Evolutionary conservation across 2,113 vertebrate species (phyloP).

Genomic region (Campylorhamphus procurvoides): DNA sequence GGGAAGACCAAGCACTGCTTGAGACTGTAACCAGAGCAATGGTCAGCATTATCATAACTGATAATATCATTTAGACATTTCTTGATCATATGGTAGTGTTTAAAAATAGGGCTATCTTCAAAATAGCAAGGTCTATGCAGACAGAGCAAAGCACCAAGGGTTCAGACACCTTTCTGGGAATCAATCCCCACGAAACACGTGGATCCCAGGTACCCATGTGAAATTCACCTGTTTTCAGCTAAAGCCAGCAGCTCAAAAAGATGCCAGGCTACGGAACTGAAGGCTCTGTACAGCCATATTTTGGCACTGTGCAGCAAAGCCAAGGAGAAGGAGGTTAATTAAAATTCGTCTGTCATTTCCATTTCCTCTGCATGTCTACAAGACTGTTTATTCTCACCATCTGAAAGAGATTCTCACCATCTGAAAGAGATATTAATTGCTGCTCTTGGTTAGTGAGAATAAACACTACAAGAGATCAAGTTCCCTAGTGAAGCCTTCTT

Average conservation of each 20-base stretch:
- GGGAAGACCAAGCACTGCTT: conserved; percentile 37
- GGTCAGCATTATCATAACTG: conserved; percentile 15
- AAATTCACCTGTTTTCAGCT: background rate
- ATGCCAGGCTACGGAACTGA: background rate
- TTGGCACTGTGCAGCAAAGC: background rate
- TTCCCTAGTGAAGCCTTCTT: conserved; percentile 52
- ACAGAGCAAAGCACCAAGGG: background rate
- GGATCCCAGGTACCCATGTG: background rate
- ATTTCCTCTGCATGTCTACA: conserved; percentile 59
- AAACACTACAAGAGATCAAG: conserved; percentile 62
- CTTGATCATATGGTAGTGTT: background rate
- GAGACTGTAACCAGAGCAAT: background rate
- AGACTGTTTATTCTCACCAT: conserved; percentile 67
- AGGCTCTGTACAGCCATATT: background rate
- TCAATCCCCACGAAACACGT: background rate
- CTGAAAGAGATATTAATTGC: conserved; percentile 68
- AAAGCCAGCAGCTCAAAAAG: background rate
- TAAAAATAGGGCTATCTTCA: background rate
- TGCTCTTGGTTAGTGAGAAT: conserved; percentile 63
- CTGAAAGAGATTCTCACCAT: conserved; percentile 66
- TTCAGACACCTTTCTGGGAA: background rate
- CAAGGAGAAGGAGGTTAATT: background rate
- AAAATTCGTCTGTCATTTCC: conserved; percentile 49
- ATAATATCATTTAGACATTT: background rate
- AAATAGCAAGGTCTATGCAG: background rate